A percentile compares a stretch with the other conserved stretches of the same genome.
Conservation (phyloP, 2,113 vertebrate species). For the Stegostoma tigrinum region DNA sequence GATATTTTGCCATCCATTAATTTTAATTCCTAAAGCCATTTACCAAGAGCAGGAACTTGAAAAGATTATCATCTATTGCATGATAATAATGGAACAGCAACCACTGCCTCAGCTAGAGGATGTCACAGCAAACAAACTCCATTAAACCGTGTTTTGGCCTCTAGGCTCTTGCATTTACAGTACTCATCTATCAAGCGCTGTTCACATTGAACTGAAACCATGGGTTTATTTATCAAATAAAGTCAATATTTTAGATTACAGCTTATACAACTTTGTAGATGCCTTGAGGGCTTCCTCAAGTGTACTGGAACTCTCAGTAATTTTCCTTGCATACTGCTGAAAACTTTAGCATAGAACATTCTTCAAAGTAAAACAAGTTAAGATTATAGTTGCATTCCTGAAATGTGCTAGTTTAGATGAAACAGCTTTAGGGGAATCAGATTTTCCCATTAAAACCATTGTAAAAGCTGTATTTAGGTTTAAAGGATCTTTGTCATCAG, state of each 20-base stretch:
- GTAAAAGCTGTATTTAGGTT: too few relatives aligned
- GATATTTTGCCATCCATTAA: background rate
- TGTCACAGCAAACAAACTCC: slow-evolving; percentile 41
- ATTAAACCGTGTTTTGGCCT: background rate
- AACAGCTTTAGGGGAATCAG: too few relatives aligned
- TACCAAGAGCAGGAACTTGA: background rate
- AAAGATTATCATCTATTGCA: background rate
- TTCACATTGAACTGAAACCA: slow-evolving; percentile 49
- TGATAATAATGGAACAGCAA: background rate
- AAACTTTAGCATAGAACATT: slow-evolving; percentile 22
- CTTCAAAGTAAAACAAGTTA: background rate
- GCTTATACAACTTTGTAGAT: slow-evolving; percentile 48
- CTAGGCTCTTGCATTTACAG: slow-evolving; percentile 39
- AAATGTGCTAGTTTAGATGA: too few relatives aligned
- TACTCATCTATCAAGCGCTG: slow-evolving; percentile 47
- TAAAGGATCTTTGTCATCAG: too few relatives aligned
- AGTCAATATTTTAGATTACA: slow-evolving; percentile 53
- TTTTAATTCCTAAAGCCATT: background rate
- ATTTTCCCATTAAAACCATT: too few relatives aligned
- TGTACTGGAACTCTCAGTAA: slow-evolving; percentile 41
- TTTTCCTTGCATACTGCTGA: slow-evolving; percentile 39
- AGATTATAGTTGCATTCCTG: too few relatives aligned
- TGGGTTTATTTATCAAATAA: slow-evolving; percentile 51
- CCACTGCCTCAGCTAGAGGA: background rate
- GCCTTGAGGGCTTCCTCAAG: slow-evolving; percentile 43